A percentile compares a stretch with the other conserved stretches of the same genome.
Evolutionary conservation across 2,797 vertebrate genomes (phyloP).

Genomic region (Micrastur ruficollis): DNA sequence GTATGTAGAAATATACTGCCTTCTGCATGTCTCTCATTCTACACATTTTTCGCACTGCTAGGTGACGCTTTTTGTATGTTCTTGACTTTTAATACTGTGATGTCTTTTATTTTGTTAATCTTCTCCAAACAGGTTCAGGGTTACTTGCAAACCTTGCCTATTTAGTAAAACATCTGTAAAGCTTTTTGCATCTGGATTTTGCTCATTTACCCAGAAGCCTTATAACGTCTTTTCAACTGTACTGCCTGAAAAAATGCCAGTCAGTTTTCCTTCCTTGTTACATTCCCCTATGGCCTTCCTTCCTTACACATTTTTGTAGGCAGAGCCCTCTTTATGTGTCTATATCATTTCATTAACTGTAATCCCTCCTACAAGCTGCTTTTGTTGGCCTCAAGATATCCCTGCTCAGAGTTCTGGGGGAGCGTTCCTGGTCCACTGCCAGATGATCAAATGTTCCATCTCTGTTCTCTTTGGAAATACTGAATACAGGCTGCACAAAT

Average conservation of each 20-base stretch:
- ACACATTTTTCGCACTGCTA: neutral
- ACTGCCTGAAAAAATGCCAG: neutral
- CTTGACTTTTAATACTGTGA: neutral
- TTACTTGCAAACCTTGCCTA: neutral
- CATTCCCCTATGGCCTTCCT: neutral
- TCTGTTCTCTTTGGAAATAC: neutral
- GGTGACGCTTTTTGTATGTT: neutral
- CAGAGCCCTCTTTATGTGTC: neutral
- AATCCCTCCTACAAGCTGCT: neutral
- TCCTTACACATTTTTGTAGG: neutral
- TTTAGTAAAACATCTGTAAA: neutral
- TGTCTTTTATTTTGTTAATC: neutral
- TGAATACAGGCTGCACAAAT: neutral
- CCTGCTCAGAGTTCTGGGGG: neutral
- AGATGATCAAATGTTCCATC: neutral
- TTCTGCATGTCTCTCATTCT: neutral
- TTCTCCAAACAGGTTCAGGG: neutral
- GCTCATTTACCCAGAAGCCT: neutral
- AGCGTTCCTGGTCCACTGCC: neutral
- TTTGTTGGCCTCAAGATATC: neutral
- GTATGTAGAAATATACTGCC: neutral
- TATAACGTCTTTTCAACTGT: neutral
- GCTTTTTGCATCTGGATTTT: neutral
- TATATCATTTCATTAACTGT: neutral
- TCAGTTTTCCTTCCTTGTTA: neutral